phyloP scores from a whole-genome alignment of 1,140 invertebrate species.

The Argopecten irradians region DNA sequence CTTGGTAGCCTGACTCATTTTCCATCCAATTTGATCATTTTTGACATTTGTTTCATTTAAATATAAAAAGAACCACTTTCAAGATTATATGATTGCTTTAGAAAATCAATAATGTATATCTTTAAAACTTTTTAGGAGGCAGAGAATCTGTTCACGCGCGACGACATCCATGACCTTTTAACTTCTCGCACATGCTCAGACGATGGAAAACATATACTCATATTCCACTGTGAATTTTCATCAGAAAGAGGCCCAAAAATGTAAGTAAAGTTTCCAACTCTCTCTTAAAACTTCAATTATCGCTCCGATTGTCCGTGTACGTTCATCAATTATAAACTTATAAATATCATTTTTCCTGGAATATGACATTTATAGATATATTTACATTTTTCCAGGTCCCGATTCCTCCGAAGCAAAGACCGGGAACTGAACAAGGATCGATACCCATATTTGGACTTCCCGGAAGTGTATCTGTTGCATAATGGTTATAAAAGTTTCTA shows the following conservation, averaged over 20 bases:
- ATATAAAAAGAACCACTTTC: no score
- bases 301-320: conserved; percentile 90
- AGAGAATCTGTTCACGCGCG: background rate
- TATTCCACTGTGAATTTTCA: background rate
- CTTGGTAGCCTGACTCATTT: no score
- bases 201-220: background rate
- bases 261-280: background rate
- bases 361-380: no score
- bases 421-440: conserved; percentile 86
- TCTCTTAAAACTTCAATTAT: background rate
- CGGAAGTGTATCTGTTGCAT: conserved; percentile 94
- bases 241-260: background rate
- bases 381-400: conserved; percentile 58
- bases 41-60: no score
- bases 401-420: conserved; percentile 87
- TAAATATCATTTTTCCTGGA: no score
- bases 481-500: conserved; percentile 96
- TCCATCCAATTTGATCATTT: no score
- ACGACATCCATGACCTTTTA: background rate
- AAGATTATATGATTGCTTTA: no score
- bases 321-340: no score
- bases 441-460: conserved; percentile 93
- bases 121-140: background rate
- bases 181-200: background rate
- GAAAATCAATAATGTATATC: no score